phyloP scores from a whole-genome alignment of 2,888 invertebrate species.

The Eucera pruinosa region DNA sequence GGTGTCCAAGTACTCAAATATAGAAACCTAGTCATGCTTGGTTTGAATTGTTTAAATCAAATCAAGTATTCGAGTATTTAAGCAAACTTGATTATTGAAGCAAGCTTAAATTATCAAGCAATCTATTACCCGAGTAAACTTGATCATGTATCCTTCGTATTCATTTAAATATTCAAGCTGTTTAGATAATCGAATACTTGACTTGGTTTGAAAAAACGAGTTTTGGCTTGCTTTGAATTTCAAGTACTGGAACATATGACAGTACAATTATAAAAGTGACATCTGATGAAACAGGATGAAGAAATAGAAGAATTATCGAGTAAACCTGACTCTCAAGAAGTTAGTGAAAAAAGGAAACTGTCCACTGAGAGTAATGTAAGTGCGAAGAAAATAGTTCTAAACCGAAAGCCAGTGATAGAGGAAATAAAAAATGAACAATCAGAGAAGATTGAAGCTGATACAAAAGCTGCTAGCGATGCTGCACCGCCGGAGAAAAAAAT shows the following conservation, averaged over 20 bases:
- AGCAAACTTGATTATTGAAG: no score
- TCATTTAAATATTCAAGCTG: no score
- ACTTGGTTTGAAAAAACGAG: no score
- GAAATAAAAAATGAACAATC: constrained; percentile 76
- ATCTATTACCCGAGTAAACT: no score
- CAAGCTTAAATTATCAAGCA: no score
- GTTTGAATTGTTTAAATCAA: no score
- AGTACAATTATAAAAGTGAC: not conserved
- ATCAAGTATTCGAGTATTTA: no score
- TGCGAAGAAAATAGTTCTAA: constrained; percentile 88
- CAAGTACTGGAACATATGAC: constrained; percentile 3
- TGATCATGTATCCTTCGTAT: no score
- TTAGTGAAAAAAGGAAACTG: constrained; percentile 78
- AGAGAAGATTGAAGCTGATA: constrained; percentile 86
- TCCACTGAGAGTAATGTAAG: constrained; percentile 76
- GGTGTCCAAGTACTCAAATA: no score
- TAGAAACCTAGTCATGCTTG: no score
- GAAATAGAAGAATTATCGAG: constrained; percentile 81
- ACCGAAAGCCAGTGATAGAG: constrained; percentile 82
- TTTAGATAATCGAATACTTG: no score
- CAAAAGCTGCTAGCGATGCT: constrained; percentile 82
- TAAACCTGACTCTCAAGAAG: constrained; percentile 81
- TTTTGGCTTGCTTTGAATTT: no score
- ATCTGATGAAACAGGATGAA: constrained; percentile 77
- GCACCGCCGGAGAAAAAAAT: constrained; percentile 84